Percentiles rank a stretch among this genome's conserved stretches.
Conservation (phyloP, 2,797 vertebrate genomes). For the Mormyrops boulengeri region DNA sequence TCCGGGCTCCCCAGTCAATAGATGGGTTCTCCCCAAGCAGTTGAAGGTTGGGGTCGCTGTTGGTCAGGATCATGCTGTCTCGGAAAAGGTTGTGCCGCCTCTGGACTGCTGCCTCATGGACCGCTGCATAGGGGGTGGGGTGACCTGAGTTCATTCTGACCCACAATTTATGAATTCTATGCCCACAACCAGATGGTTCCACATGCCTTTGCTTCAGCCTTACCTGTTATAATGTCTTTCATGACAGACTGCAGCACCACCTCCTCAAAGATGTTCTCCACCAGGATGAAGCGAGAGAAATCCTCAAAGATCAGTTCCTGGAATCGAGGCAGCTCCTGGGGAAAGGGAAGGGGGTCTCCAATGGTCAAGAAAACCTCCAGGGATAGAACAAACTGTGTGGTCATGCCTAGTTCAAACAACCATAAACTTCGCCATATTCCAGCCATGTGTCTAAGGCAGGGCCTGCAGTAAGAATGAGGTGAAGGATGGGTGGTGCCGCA, state of each 20-base stretch:
- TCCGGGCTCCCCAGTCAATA: slow-evolving; percentile 80
- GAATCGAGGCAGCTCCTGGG: slow-evolving; percentile 82
- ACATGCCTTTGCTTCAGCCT: slow-evolving; percentile 29
- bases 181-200: background rate
- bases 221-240: slow-evolving; percentile 95
- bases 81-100: slow-evolving; percentile 90
- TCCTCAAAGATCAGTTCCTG: slow-evolving; percentile 95
- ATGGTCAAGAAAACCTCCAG: background rate
- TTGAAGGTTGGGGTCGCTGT: slow-evolving; percentile 90
- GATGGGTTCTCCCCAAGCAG: slow-evolving; percentile 66
- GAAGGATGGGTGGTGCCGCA: slow-evolving; percentile 47
- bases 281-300: slow-evolving; percentile 83
- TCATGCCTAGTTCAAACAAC: background rate
- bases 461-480: background rate
- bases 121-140: slow-evolving; percentile 57
- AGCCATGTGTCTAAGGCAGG: background rate
- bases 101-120: slow-evolving; percentile 93
- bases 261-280: slow-evolving; percentile 91
- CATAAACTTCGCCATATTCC: background rate
- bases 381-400: background rate
- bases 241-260: slow-evolving; percentile 87
- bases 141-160: background rate
- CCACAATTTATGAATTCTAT: background rate
- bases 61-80: slow-evolving; percentile 87
- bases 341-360: background rate